Percentiles rank a stretch among this genome's conserved stretches.
Conservation (phyloP, 2,113 vertebrate species). For the Mormyrus lacerda region DNA sequence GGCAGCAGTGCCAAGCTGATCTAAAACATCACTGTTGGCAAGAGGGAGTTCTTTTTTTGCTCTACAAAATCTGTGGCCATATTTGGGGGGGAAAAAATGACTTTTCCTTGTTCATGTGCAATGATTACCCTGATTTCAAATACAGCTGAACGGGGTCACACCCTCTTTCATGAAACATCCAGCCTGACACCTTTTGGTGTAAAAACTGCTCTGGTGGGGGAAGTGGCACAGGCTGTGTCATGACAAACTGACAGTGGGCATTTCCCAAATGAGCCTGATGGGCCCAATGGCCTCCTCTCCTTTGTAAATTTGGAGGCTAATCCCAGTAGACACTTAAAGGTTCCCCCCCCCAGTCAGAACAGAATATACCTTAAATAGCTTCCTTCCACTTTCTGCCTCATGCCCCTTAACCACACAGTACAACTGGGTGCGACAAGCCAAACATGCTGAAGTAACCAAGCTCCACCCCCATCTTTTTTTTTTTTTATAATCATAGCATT, state of each 20-base stretch:
- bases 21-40: not conserved
- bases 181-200: not conserved
- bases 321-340: too few relatives aligned
- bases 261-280: too few relatives aligned
- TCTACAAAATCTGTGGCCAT: not conserved
- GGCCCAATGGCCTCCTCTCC: too few relatives aligned
- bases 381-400: not conserved
- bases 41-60: not conserved
- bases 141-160: not conserved
- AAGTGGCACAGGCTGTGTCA: not conserved
- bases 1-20: not conserved
- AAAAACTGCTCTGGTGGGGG: not conserved
- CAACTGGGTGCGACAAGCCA: not conserved
- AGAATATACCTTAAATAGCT: not conserved
- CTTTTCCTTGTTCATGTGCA: not conserved
- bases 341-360: too few relatives aligned
- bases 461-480: not conserved
- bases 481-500: not conserved
- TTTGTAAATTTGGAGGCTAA: too few relatives aligned
- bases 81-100: not conserved
- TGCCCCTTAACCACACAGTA: not conserved
- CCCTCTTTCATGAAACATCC: not conserved
- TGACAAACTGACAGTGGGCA: not conserved
- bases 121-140: not conserved
- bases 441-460: not conserved